These are phyloP conservation scores for Junco hyemalis DNA, from an alignment of 2,113 vertebrate genomes.

Conservation along the genomic window DNA sequence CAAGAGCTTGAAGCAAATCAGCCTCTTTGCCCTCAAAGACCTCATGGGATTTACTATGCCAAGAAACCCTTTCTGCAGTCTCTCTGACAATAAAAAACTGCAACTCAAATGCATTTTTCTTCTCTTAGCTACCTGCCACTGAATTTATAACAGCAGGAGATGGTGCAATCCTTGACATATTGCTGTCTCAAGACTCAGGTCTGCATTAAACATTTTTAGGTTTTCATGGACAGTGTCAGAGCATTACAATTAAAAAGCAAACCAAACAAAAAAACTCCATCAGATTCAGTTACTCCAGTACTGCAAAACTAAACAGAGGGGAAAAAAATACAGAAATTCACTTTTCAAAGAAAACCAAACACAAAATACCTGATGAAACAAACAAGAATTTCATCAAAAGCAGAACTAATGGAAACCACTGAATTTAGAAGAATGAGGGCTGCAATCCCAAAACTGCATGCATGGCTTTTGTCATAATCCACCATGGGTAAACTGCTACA, in stretches of 20 bases:
- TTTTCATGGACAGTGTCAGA: not conserved
- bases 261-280: not conserved
- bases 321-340: rapidly evolving
- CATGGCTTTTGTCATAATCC: not conserved
- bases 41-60: not conserved
- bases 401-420: not conserved
- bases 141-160: not conserved
- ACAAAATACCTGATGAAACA: not conserved
- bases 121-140: not conserved
- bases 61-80: not conserved
- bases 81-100: not conserved
- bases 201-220: not conserved
- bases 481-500: not conserved
- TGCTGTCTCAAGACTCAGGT: not conserved
- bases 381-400: not conserved
- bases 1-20: not conserved
- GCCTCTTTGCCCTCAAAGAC: not conserved
- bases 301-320: not conserved
- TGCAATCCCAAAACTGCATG: not conserved
- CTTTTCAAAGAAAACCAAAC: not conserved
- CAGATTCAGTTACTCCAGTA: not conserved
- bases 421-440: not conserved
- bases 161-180: not conserved
- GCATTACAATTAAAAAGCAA: not conserved
- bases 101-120: not conserved